Evolutionary conservation across 30 jellyfish, hydroid and myxozoan genomes (phyloP).

Genomic region (Aurelia aurita): DNA sequence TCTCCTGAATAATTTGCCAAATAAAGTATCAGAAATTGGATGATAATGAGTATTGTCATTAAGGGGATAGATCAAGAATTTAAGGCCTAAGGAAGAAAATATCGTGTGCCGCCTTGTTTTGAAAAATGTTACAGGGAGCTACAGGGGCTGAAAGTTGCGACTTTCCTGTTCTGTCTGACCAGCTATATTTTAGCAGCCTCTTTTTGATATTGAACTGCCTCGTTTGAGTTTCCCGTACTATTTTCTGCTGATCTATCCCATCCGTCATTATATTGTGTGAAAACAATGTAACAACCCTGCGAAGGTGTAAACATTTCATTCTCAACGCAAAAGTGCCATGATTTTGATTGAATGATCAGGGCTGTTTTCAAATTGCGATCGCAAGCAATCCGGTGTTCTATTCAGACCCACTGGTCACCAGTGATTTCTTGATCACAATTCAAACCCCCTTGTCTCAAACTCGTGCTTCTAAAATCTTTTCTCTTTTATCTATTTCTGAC

Average conservation of each 20-base stretch:
- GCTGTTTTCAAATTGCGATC: slow-evolving; percentile 67
- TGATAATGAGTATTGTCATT: no score
- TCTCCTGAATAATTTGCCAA: no score
- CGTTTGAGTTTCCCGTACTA: no score
- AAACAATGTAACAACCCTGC: slow-evolving; percentile 14
- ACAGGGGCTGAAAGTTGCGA: background rate
- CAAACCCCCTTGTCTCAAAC: slow-evolving; percentile 25
- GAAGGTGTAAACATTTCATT: slow-evolving; percentile 16
- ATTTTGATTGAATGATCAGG: slow-evolving; percentile 23
- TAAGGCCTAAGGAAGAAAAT: background rate
- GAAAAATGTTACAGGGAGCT: no score
- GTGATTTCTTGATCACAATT: slow-evolving; percentile 59
- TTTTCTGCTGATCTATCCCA: no score
- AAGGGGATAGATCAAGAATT: no score
- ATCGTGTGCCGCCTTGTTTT: background rate
- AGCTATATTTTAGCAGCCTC: no score
- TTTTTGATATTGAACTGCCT: no score
- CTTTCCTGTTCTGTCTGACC: no score
- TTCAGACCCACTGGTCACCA: slow-evolving; percentile 70
- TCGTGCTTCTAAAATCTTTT: slow-evolving; percentile 7
- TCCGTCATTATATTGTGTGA: no score
- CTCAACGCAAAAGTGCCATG: background rate
- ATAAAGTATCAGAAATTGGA: no score
- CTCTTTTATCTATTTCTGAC: background rate
- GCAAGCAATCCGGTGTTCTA: slow-evolving; percentile 47